Conservation (phyloP, 2,888 invertebrate species). For the Tipula confusa region DNA sequence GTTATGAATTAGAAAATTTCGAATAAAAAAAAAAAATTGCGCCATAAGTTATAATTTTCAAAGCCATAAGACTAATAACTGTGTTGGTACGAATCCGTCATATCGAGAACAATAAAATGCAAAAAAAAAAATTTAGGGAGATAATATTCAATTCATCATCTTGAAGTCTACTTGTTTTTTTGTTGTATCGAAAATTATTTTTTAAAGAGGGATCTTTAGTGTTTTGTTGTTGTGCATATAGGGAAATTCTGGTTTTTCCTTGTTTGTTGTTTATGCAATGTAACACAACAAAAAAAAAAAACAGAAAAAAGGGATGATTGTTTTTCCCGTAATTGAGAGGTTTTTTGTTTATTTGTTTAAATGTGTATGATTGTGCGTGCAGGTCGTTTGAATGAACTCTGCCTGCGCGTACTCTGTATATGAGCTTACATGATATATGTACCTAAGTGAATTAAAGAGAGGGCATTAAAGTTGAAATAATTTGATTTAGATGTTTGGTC, state of each 20-base stretch:
- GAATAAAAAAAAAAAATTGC: not conserved
- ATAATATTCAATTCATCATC: slow-evolving; percentile 25
- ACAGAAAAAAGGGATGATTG: not conserved
- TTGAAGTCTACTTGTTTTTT: not conserved
- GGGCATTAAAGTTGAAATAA: slow-evolving; percentile 12
- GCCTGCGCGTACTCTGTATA: not conserved
- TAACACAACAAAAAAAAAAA: too few relatives aligned
- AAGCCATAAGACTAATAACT: slow-evolving; percentile 5
- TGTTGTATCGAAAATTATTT: not conserved
- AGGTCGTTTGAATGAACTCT: not conserved
- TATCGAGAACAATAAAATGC: not conserved
- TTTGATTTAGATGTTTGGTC: not conserved
- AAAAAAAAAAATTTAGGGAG: not conserved
- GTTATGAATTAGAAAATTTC: slow-evolving; percentile 25
- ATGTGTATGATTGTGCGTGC: not conserved
- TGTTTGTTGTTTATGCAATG: not conserved
- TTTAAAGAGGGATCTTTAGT: not conserved
- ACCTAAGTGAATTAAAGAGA: not conserved
- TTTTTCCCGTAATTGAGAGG: not conserved
- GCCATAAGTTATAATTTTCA: not conserved
- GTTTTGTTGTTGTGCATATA: not conserved
- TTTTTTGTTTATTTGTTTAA: slow-evolving; percentile 16
- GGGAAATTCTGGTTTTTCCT: slow-evolving; percentile 25
- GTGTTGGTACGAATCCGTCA: not conserved
- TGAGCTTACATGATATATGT: not conserved